A percentile compares a stretch with the other conserved stretches of the same genome.
phyloP scores from a whole-genome alignment of 2,113 vertebrate genomes.

The Brachypteracias leptosomus region DNA sequence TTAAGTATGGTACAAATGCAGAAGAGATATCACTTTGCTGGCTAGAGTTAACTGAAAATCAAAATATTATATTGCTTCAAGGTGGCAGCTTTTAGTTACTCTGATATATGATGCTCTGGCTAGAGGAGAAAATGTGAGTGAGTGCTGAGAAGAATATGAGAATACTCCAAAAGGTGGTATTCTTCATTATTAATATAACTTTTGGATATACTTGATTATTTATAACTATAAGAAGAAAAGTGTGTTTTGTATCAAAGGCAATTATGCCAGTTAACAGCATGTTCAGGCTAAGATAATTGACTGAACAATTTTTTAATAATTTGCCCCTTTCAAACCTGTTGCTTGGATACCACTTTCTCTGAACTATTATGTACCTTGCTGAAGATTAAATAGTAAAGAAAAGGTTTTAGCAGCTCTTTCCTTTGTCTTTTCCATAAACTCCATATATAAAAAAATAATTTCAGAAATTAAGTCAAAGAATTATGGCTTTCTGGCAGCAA shows the following conservation, averaged over 20 bases:
- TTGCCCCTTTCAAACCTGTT: conserved; percentile 60
- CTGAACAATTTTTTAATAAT: conserved; percentile 42
- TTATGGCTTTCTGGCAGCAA: background rate
- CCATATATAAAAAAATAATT: background rate
- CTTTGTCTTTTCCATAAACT: conserved; percentile 14
- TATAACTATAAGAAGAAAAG: background rate
- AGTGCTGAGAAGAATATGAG: background rate
- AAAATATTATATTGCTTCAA: background rate
- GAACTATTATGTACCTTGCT: conserved; percentile 37
- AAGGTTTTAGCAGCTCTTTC: conserved; percentile 11
- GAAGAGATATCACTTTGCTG: background rate
- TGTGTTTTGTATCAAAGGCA: conserved; percentile 16
- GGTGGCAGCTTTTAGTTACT: background rate
- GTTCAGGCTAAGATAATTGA: conserved; percentile 54
- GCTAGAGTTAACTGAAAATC: background rate
- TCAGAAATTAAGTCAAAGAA: background rate
- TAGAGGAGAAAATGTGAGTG: background rate
- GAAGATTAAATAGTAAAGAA: conserved; percentile 25
- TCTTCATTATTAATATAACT: background rate
- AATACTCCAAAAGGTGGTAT: background rate
- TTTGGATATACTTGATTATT: conserved; percentile 20
- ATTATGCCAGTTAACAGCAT: conserved; percentile 48
- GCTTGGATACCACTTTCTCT: conserved; percentile 66
- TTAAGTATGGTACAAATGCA: background rate
- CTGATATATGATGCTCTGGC: background rate